These are phyloP conservation scores for Rhabdornis inornatus DNA, from an alignment of 2,113 vertebrate genomes.

Conservation along the genomic window DNA sequence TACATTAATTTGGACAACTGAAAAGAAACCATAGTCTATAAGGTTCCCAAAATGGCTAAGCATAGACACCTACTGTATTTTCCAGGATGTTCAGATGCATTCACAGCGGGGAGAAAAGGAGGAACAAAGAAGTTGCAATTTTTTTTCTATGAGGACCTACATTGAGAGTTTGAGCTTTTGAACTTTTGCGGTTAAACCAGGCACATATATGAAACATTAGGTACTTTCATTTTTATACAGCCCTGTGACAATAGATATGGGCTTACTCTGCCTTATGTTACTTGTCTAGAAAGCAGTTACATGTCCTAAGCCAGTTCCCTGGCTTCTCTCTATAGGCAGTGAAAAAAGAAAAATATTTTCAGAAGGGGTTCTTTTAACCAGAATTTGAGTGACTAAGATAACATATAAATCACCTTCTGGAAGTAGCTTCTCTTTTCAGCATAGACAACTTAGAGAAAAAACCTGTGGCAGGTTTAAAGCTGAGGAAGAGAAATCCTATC, in stretches of 20 bases:
- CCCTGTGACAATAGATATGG: neutral
- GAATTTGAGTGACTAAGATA: neutral
- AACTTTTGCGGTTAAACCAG: neutral
- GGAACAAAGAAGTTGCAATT: neutral
- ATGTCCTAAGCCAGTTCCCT: neutral
- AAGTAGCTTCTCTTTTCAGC: neutral
- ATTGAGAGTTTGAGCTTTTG: neutral
- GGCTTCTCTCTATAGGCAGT: neutral
- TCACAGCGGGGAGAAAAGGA: neutral
- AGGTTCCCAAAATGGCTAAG: neutral
- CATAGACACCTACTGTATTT: neutral
- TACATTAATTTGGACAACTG: neutral
- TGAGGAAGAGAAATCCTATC: neutral
- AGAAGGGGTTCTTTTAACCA: neutral
- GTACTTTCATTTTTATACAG: neutral
- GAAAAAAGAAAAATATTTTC: neutral
- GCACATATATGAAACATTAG: neutral
- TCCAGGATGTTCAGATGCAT: neutral
- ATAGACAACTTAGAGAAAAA: neutral
- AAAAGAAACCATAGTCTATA: neutral
- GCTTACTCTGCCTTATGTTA: neutral
- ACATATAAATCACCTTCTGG: neutral
- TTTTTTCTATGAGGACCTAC: neutral
- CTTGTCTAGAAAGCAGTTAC: neutral
- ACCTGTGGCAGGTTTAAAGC: fast-evolving